Percentiles rank a stretch among this genome's conserved stretches.
These are phyloP conservation scores for Plodia interpunctella DNA, from an alignment of 1,140 invertebrate species.

Conservation along the genomic window DNA sequence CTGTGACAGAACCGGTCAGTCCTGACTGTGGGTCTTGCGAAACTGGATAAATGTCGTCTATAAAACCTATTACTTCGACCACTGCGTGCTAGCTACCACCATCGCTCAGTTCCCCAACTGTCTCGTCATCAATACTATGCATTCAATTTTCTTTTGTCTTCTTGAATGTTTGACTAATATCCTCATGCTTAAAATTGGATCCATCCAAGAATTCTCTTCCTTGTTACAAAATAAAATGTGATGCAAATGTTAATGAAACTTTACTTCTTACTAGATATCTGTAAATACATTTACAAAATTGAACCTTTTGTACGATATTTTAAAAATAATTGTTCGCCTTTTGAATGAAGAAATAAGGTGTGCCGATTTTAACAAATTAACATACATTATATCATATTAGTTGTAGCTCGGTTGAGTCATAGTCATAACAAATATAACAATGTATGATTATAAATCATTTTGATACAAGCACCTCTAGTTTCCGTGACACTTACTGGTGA, in stretches of 20 bases:
- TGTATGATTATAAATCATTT: slow-evolving; percentile 2
- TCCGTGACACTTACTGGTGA: slow-evolving; percentile 8
- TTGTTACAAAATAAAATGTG: too few relatives aligned
- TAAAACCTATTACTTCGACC: slow-evolving; percentile 31
- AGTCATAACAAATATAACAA: background rate
- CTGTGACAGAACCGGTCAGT: slow-evolving; percentile 56
- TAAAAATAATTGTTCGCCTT: too few relatives aligned
- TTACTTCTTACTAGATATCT: too few relatives aligned
- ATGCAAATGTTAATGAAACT: too few relatives aligned
- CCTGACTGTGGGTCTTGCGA: slow-evolving; percentile 41
- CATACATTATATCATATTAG: background rate
- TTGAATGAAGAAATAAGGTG: too few relatives aligned
- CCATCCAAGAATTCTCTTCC: too few relatives aligned
- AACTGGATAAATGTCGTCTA: slow-evolving; percentile 57
- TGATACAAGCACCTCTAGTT: background rate
- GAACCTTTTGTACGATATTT: too few relatives aligned
- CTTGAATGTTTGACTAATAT: background rate
- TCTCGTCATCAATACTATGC: slow-evolving; percentile 13
- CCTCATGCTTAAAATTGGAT: slow-evolving; percentile 1
- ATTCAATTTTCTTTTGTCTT: background rate
- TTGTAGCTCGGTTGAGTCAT: background rate
- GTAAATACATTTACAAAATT: too few relatives aligned
- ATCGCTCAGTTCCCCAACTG: slow-evolving; percentile 20
- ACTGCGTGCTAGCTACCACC: slow-evolving; percentile 7
- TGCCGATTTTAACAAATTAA: too few relatives aligned